Conservation (phyloP, 2,888 invertebrate genomes). For the Noctua fimbriata region DNA sequence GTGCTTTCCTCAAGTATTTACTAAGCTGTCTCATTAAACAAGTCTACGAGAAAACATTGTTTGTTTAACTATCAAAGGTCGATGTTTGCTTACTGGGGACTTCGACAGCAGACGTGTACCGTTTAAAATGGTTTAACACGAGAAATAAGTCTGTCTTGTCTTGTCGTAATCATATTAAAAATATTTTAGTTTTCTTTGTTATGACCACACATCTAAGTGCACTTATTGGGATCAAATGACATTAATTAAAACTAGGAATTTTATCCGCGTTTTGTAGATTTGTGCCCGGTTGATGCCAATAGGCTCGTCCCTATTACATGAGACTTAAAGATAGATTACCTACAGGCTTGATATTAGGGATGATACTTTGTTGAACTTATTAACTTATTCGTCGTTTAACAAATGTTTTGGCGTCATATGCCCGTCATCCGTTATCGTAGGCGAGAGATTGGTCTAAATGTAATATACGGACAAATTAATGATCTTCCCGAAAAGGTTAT, state of each 20-base stretch:
- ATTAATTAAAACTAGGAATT: not conserved
- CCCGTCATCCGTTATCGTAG: conserved; percentile 35
- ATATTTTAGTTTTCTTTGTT: not conserved
- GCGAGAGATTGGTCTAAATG: conserved; percentile 15
- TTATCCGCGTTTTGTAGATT: not conserved
- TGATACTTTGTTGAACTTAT: not conserved
- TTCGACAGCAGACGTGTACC: not conserved
- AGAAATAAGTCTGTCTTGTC: conserved; percentile 4
- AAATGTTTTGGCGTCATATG: conserved; percentile 5
- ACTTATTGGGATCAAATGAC: not conserved
- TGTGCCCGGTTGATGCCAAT: not conserved
- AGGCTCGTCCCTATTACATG: not conserved
- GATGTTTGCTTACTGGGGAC: conserved; percentile 39
- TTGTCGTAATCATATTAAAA: not conserved
- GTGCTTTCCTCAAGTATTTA: conserved; percentile 52
- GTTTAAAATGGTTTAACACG: conserved; percentile 29
- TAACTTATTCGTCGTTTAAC: not conserved
- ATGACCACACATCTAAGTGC: too few species aligned
- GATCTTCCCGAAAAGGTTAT: conserved; percentile 48
- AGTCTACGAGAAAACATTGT: conserved; percentile 48
- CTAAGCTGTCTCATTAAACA: conserved; percentile 58
- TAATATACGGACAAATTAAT: conserved; percentile 35
- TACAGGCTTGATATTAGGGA: not conserved
- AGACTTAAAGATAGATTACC: not conserved
- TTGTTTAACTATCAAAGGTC: conserved; percentile 41